These are phyloP conservation scores for Sebastes trivittatus DNA, from an alignment of 2,797 vertebrate species.

Conservation along the genomic window DNA sequence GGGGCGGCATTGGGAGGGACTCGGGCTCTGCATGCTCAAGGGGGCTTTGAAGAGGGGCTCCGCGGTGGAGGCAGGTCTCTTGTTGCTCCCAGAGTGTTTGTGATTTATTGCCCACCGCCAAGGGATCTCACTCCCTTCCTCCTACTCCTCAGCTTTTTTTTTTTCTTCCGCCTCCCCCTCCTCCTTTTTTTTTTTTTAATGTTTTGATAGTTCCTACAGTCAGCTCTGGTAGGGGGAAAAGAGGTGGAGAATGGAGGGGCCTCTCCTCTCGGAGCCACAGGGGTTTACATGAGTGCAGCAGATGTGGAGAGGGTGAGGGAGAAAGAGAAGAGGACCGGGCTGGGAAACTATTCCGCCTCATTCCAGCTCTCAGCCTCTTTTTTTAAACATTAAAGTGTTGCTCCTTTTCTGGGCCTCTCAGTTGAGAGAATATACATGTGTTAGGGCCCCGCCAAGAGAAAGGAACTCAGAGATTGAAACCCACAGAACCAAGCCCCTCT, in stretches of 20 bases:
- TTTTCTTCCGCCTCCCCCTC: neutral
- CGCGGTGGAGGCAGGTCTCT: conserved; percentile 66
- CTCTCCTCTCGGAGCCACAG: conserved; percentile 74
- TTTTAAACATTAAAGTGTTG: conserved; percentile 68
- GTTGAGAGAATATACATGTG: conserved; percentile 61
- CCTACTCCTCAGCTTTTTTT: conserved; percentile 44
- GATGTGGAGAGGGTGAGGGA: conserved; percentile 79
- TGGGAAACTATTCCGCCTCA: conserved; percentile 78
- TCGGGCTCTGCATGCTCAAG: conserved; percentile 42
- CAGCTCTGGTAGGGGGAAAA: conserved; percentile 49
- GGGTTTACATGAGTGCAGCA: conserved; percentile 85
- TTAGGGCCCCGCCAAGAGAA: conserved; percentile 26
- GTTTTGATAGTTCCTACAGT: conserved; percentile 83
- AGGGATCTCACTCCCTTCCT: conserved; percentile 76
- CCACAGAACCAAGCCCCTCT: neutral
- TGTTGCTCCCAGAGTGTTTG: conserved; percentile 75
- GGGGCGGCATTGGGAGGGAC: conserved; percentile 24
- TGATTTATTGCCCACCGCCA: conserved; percentile 82
- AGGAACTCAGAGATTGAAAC: conserved; percentile 34
- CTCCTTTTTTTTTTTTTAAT: conserved; percentile 51
- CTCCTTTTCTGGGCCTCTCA: conserved; percentile 75
- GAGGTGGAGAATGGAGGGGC: conserved; percentile 68
- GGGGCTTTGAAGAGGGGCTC: conserved; percentile 71
- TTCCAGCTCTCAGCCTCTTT: conserved; percentile 66
- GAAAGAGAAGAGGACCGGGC: conserved; percentile 61